Percentiles rank a stretch among this genome's conserved stretches.
These are phyloP conservation scores for Brachypteracias leptosomus DNA, from an alignment of 2,113 vertebrate species.

Conservation along the genomic window DNA sequence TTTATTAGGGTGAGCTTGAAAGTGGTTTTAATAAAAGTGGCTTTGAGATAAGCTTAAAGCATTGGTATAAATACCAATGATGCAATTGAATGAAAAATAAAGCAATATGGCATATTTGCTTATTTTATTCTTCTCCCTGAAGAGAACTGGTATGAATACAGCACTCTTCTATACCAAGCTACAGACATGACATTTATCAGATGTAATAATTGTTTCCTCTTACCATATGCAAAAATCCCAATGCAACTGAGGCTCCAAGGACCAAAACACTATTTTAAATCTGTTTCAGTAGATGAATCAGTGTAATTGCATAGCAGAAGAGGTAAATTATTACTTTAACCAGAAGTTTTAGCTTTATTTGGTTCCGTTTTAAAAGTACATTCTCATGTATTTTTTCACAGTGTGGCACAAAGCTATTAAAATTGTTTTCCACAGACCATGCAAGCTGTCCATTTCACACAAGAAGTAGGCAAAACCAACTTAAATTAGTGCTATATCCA, in stretches of 20 bases:
- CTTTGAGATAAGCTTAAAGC: not conserved
- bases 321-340: not conserved
- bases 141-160: not conserved
- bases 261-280: not conserved
- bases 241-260: not conserved
- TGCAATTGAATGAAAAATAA: not conserved
- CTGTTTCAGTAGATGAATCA: not conserved
- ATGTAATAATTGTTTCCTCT: not conserved
- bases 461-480: not conserved
- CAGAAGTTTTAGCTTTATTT: not conserved
- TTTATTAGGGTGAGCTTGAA: not conserved
- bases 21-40: conserved; percentile 14
- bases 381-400: not conserved
- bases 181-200: not conserved
- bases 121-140: not conserved
- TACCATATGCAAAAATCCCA: not conserved
- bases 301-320: not conserved
- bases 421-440: not conserved
- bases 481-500: not conserved
- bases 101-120: not conserved
- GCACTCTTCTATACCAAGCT: not conserved
- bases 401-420: not conserved
- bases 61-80: not conserved
- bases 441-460: not conserved
- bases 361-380: not conserved